These are phyloP conservation scores for Lepidotrigona ventralis DNA, from an alignment of 1,140 invertebrate genomes.

Conservation along the genomic window DNA sequence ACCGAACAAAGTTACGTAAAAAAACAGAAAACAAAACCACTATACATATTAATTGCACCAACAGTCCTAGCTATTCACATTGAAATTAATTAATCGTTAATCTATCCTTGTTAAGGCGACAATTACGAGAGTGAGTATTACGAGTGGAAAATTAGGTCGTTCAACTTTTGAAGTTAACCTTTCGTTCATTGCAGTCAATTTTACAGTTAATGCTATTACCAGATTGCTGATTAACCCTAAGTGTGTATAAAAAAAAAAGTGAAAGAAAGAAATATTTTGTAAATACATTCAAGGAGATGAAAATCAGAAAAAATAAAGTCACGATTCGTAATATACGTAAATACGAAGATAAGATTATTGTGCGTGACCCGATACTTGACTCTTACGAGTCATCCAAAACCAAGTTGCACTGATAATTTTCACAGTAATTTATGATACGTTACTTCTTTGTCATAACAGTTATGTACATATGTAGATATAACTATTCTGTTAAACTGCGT, in stretches of 20 bases:
- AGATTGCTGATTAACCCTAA: neutral
- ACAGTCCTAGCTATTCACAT: conserved; percentile 17
- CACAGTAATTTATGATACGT: neutral
- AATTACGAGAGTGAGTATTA: conserved; percentile 28
- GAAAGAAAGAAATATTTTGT: neutral
- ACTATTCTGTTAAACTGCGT: neutral
- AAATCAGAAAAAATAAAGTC: neutral
- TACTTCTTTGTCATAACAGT: neutral
- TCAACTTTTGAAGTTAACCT: conserved; percentile 50
- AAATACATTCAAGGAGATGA: neutral
- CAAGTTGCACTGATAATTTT: neutral
- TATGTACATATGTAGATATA: neutral
- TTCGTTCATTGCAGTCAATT: conserved; percentile 45
- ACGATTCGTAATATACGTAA: neutral
- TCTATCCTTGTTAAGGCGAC: conserved; percentile 34
- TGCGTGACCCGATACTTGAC: neutral
- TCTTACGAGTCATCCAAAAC: no score
- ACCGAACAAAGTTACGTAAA: neutral
- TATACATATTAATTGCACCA: neutral
- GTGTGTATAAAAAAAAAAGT: neutral
- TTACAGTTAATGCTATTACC: neutral
- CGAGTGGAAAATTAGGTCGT: conserved; percentile 48
- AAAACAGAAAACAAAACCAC: conserved; percentile 23
- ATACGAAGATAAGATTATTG: conserved; percentile 13
- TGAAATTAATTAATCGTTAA: conserved; percentile 49